Base-by-base conservation (phyloP, 2,797 vertebrate species). In the Anguilla anguilla region DNA sequence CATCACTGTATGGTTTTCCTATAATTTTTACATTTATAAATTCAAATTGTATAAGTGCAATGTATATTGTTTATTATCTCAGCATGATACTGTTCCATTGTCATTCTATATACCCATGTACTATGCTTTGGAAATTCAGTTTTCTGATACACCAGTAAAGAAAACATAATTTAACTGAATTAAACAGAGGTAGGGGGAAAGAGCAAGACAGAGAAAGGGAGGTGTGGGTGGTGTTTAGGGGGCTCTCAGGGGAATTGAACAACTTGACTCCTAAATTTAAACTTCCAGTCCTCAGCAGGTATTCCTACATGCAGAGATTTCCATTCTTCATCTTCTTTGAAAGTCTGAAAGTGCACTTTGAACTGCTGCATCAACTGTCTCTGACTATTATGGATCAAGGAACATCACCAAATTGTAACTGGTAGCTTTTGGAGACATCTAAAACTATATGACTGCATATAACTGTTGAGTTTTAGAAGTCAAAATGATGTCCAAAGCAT, bases 241-340 rank as follows among this genome's bases (percentile, higher is more conserved):
- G 57, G 61, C 74, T 86, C n/a, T 39, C 11, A 10, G 35, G 31
- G 31, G 35, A 35, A 81, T 39, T 43, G 17, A 89, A 91, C 88
- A 64, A 90, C 86, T 90, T 93, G 83, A 92, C 92, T 90, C 89
- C 87, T 90, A 49, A 39, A 86, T 92, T 74, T 92, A 86, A 91
- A 92, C 89, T 86, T 13, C 10, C 82, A 83, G 85, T 86, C 88
- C 55, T 81, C 88, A 91, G 92, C 67, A 91, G 86, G 22, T 91
- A 89, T 91, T 92, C 84, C 87, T 90, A 86, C 89, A 90, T 91
- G 92, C 86, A 88, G 92, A 85, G 49, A 86, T 15, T 51, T 90
- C 59, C 61, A 17, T 13, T 90, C 90, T 72, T 46, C 86, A 86
- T 87, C 55, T 83, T 5, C 46, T 89, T 90, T 84, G 92, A 90